A percentile compares a stretch with the other conserved stretches of the same genome.
Evolutionary conservation across 2,113 vertebrate genomes (phyloP).

Genomic region (Candoia aspera): DNA sequence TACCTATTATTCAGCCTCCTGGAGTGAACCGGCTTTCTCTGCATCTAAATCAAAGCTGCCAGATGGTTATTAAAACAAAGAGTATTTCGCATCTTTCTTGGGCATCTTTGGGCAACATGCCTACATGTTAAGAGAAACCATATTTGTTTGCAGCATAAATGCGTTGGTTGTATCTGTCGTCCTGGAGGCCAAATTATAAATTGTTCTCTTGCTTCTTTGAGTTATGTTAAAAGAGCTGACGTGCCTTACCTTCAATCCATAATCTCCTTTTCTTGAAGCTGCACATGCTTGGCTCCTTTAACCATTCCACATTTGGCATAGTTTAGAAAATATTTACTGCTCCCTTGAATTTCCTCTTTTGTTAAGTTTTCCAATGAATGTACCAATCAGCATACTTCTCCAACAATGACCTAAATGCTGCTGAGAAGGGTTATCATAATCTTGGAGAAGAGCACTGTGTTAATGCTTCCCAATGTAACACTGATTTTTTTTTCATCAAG

Average conservation of each 20-base stretch:
- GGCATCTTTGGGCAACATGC: not conserved
- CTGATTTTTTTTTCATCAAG: not conserved
- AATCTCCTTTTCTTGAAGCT: slow-evolving; percentile 9
- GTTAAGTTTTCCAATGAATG: not conserved
- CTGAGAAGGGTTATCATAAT: not conserved
- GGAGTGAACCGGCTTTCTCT: not conserved
- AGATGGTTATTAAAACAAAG: not conserved
- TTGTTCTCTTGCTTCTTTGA: not conserved
- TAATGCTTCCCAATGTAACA: not conserved
- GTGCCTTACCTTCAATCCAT: not conserved
- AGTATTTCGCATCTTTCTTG: not conserved
- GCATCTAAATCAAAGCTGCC: not conserved
- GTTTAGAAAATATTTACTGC: slow-evolving; percentile 31
- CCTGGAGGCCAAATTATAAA: not conserved
- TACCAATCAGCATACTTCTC: not conserved
- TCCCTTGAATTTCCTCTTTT: slow-evolving; percentile 18
- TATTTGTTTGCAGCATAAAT: not conserved
- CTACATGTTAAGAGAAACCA: not conserved
- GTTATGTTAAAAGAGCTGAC: not conserved
- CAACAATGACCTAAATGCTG: not conserved
- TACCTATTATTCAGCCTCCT: not conserved
- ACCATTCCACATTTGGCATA: slow-evolving; percentile 21
- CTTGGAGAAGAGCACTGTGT: not conserved
- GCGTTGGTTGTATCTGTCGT: not conserved
- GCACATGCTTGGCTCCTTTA: not conserved